Percentiles rank a stretch among this genome's conserved stretches.
phyloP scores from a whole-genome alignment of 2,888 invertebrate genomes.

The Melipona beecheii region DNA sequence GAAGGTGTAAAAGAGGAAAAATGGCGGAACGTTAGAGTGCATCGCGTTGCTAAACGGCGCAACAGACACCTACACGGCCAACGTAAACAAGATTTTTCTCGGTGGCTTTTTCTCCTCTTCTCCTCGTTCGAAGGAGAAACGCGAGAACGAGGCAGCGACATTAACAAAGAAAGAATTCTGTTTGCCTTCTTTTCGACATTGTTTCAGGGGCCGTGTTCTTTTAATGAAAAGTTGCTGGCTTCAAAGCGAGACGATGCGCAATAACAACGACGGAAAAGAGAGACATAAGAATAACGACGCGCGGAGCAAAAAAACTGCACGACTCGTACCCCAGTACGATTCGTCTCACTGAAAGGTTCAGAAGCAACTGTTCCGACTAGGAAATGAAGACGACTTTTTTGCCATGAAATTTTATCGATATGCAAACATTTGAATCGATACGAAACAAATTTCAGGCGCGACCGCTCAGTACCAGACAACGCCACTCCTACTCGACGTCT shows the following conservation, averaged over 20 bases:
- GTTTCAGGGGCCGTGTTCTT: slow-evolving; percentile 6
- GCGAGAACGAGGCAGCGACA: background rate
- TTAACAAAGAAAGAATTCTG: slow-evolving; percentile 14
- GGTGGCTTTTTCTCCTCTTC: background rate
- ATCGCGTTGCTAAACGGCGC: slow-evolving; percentile 7
- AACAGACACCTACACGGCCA: background rate
- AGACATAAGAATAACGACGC: background rate
- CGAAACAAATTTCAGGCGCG: too few species aligned
- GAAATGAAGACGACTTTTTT: too few species aligned
- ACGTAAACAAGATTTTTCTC: slow-evolving; percentile 7
- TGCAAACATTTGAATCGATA: too few species aligned
- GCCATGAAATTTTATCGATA: too few species aligned
- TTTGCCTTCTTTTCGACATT: slow-evolving; percentile 11
- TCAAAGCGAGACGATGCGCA: background rate
- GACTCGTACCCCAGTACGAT: too few species aligned
- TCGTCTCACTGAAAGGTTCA: too few species aligned
- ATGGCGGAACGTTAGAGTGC: background rate
- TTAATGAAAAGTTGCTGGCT: slow-evolving; percentile 30
- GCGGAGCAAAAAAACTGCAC: too few species aligned
- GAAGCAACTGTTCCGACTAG: too few species aligned
- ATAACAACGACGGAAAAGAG: background rate
- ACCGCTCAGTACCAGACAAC: too few species aligned
- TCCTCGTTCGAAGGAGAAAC: too few species aligned
- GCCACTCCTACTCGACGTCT: too few species aligned
- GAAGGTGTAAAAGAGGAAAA: background rate